A percentile compares a stretch with the other conserved stretches of the same genome.
These are phyloP conservation scores for Mystacornis crossleyi DNA, from an alignment of 2,113 vertebrate species.

Conservation along the genomic window DNA sequence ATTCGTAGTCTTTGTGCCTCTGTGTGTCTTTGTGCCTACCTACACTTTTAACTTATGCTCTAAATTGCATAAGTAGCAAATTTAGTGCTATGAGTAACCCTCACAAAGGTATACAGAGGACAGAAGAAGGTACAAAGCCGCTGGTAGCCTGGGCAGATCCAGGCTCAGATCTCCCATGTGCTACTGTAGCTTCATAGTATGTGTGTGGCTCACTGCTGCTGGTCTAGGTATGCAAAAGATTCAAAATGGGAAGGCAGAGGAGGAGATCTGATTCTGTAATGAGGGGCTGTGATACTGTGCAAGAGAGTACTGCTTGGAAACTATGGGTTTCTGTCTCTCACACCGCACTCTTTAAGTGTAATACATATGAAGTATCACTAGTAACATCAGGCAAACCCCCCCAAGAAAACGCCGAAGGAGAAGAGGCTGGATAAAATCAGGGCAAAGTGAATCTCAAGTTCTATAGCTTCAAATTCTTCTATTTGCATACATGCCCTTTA, in stretches of 20 bases:
- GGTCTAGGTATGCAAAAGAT: background rate
- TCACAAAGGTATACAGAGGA: background rate
- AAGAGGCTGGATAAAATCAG: background rate
- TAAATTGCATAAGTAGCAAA: background rate
- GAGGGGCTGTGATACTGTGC: background rate
- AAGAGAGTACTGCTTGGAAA: background rate
- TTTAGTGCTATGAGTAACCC: background rate
- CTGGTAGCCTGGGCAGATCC: background rate
- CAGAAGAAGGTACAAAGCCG: background rate
- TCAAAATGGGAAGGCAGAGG: background rate
- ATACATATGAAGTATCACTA: background rate
- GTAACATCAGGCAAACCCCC: background rate
- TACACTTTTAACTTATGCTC: background rate
- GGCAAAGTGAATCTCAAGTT: background rate
- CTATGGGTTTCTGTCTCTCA: background rate
- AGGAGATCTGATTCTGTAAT: background rate
- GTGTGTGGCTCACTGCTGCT: background rate
- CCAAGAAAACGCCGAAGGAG: background rate
- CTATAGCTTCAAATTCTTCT: background rate
- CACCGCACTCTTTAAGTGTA: background rate
- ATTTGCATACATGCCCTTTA: constrained; percentile 1
- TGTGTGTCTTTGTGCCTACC: background rate
- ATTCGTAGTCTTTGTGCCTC: background rate
- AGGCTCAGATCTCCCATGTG: background rate
- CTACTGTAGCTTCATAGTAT: background rate